Base-by-base conservation (phyloP, 2,797 vertebrate genomes). In the Notolepis coatsorum region DNA sequence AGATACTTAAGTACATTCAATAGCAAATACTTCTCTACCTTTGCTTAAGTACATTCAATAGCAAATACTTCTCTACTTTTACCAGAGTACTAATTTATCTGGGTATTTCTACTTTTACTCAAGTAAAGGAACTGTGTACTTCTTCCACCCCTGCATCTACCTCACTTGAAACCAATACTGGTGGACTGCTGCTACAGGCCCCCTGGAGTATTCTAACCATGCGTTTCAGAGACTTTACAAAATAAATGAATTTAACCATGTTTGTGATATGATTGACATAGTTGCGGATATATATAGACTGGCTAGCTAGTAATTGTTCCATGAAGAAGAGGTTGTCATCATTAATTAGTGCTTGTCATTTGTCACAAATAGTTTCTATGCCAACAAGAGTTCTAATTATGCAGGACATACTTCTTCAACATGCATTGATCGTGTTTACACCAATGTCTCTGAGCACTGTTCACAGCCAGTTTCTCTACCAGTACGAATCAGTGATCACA, bases 261-360 rank as follows among this genome's bases (percentile, higher is more conserved):
- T 33, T 15, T 33, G 27, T 20, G 17, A 50, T 33, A 28, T 50
- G 15, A 33, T 24, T 48, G 18, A 45, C 20, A 45, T 23, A 45
- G 20, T 23, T 43, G 17, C 24, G 28, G 24, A 48, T 28, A 48
- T 48, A 50, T 46, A 25, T 31, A 50, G 47, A 50, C 27, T 20
- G 5, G 7, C 1, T 50, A 50, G 47, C 27, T 17, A 9, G 47
- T 31, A 18, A 50, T 17, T 50, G 48, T 12, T 17, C 28, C 18
- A 50, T 7, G 28, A 50, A 50, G 48, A 33, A 33, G 33, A 31
- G 33, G 12, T 7, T 42, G 33, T 31, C 10, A 18, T 61, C 18
- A 31, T 15, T 43, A 18, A 62, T 37, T 37, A 37, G 6, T 35
- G 20, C 21, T 43, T 52, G 28, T 37, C 52, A 45, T 62, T 3